A percentile compares a stretch with the other conserved stretches of the same genome.
phyloP scores from a whole-genome alignment of 2,113 vertebrate genomes.

The Cavia aperea region DNA sequence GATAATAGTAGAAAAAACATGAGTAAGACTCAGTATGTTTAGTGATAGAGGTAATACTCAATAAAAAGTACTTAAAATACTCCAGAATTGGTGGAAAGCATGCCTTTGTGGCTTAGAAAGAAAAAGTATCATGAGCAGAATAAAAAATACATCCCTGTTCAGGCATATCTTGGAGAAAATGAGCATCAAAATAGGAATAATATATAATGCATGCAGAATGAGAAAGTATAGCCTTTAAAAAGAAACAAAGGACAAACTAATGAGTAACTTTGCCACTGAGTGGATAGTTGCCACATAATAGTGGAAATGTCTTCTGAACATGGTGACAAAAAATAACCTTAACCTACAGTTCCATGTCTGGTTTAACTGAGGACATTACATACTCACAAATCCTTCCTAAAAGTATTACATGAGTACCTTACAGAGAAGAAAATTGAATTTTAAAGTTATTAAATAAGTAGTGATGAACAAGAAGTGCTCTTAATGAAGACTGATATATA shows the following conservation, averaged over 20 bases:
- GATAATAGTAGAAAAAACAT: neutral
- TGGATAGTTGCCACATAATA: neutral
- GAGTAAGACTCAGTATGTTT: neutral
- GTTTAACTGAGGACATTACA: neutral
- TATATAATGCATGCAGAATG: neutral
- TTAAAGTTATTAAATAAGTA: neutral
- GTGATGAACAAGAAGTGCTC: neutral
- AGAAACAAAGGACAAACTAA: neutral
- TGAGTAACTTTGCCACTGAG: neutral
- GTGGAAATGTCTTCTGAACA: neutral
- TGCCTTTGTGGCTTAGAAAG: neutral
- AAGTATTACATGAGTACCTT: neutral
- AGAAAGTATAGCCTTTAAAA: neutral
- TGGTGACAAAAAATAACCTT: conserved; percentile 19
- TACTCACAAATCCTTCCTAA: neutral
- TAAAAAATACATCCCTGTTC: neutral
- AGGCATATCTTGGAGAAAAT: neutral
- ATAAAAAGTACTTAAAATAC: conserved; percentile 12
- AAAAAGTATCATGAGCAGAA: neutral
- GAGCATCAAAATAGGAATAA: neutral
- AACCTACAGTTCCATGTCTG: neutral
- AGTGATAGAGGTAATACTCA: neutral
- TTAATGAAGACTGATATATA: neutral
- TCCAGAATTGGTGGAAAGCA: conserved; percentile 10
- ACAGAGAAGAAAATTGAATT: conserved; percentile 14